phyloP scores from a whole-genome alignment of 2,888 invertebrate species.

The Eremobia ochroleuca region DNA sequence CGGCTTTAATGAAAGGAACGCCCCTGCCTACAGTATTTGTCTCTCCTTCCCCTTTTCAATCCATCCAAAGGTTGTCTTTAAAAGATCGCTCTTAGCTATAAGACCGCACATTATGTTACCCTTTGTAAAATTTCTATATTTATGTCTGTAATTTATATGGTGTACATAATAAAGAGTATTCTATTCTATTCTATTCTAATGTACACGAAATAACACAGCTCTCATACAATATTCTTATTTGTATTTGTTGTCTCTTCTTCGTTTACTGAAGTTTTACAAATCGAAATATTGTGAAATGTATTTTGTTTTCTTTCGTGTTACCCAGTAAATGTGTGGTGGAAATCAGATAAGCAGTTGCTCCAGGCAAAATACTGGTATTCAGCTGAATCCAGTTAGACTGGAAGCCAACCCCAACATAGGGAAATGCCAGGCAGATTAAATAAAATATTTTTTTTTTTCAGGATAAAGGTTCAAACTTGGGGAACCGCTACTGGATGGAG shows the following conservation, averaged over 20 bases:
- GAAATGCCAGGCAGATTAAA: not conserved
- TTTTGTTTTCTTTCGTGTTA: not conserved
- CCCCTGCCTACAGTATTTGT: no score
- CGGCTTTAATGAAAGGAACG: no score
- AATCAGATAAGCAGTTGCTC: not conserved
- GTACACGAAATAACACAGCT: not conserved
- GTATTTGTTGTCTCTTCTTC: not conserved
- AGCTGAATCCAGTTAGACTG: no score
- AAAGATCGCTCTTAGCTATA: no score
- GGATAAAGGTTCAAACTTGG: slow-evolving; percentile 93
- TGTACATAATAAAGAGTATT: no score
- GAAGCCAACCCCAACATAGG: no score
- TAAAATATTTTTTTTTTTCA: slow-evolving; percentile 66
- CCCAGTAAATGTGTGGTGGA: not conserved
- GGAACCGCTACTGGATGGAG: slow-evolving; percentile 94
- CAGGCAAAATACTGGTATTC: not conserved
- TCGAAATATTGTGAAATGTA: not conserved
- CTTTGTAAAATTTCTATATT: no score
- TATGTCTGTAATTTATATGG: no score
- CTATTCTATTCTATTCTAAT: no score
- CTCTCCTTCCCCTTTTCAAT: no score
- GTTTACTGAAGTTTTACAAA: not conserved
- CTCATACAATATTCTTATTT: not conserved
- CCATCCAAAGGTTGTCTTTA: no score
- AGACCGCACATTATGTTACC: no score